Percentiles rank a stretch among this genome's conserved stretches.
phyloP scores from a whole-genome alignment of 1,140 invertebrate species.

The Drosophila athabasca region DNA sequence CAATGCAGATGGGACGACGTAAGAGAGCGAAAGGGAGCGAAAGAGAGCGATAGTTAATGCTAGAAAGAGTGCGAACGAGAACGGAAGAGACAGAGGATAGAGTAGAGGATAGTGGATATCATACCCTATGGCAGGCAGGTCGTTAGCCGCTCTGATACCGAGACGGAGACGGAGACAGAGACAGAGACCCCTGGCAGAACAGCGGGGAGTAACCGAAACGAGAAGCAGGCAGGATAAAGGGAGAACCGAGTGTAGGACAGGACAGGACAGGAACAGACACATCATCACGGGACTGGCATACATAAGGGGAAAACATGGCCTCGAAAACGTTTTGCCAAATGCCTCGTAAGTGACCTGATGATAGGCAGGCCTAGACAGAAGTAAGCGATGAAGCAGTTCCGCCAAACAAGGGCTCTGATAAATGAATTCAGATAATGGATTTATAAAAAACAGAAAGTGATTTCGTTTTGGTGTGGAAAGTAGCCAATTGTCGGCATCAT shows the following conservation, averaged over 20 bases:
- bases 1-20: constrained; percentile 41
- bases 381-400: neutral
- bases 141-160: constrained; percentile 54
- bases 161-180: neutral
- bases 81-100: constrained; percentile 17
- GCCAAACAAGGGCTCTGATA: constrained; percentile 29
- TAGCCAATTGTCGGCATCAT: constrained; percentile 31
- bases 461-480: constrained; percentile 18
- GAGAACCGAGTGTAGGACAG: constrained; percentile 1
- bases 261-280: constrained; percentile 27
- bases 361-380: neutral
- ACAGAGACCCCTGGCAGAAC: constrained; percentile 24
- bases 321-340: constrained; percentile 48
- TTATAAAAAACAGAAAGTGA: constrained; percentile 15
- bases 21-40: neutral
- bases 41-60: too few relatives aligned
- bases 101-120: constrained; percentile 41
- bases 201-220: constrained; percentile 55
- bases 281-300: constrained; percentile 18
- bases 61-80: neutral
- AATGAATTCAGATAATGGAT: constrained; percentile 28
- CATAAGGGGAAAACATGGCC: constrained; percentile 5
- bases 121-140: constrained; percentile 37
- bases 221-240: constrained; percentile 6
- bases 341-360: constrained; percentile 39